phyloP scores from a whole-genome alignment of 2,797 vertebrate genomes.

The Dermochelys coriacea region DNA sequence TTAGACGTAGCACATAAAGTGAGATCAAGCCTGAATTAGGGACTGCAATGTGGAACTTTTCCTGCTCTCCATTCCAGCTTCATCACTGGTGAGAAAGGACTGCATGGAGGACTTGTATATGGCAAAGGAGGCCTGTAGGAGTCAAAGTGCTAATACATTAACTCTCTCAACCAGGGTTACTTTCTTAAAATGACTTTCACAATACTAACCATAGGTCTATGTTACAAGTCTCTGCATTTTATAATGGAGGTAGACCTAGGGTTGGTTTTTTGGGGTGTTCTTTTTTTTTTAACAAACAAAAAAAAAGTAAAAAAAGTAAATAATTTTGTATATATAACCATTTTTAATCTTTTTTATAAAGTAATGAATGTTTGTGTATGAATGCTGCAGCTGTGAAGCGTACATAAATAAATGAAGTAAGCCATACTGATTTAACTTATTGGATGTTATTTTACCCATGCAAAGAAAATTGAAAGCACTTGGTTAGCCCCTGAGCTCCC shows the following conservation, averaged over 20 bases:
- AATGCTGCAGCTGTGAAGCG: slow-evolving; percentile 87
- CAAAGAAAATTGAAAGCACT: slow-evolving; percentile 83
- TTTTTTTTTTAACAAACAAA: slow-evolving; percentile 79
- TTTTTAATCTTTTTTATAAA: slow-evolving; percentile 89
- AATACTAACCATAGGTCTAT: slow-evolving; percentile 79
- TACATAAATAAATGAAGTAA: slow-evolving; percentile 88
- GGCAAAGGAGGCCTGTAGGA: slow-evolving; percentile 75
- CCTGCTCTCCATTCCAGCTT: slow-evolving; percentile 72
- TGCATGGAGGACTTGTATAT: slow-evolving; percentile 74
- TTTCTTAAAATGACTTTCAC: slow-evolving; percentile 77
- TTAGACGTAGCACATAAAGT: slow-evolving; percentile 53
- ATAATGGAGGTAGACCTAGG: slow-evolving; percentile 75
- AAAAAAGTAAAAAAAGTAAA: slow-evolving; percentile 79
- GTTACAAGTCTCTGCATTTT: slow-evolving; percentile 81
- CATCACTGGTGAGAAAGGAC: slow-evolving; percentile 74
- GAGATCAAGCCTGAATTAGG: slow-evolving; percentile 55
- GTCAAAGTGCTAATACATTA: slow-evolving; percentile 84
- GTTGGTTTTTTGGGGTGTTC: slow-evolving; percentile 62
- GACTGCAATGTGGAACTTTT: slow-evolving; percentile 68
- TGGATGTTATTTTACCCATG: slow-evolving; percentile 89
- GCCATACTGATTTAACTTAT: slow-evolving; percentile 92
- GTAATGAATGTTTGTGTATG: slow-evolving; percentile 89
- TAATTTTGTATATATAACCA: slow-evolving; percentile 90
- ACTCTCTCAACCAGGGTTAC: slow-evolving; percentile 81
- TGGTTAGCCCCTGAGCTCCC: slow-evolving; percentile 76